Base-by-base conservation (phyloP, 2,888 invertebrate genomes). In the Sarcophaga caerulescens region DNA sequence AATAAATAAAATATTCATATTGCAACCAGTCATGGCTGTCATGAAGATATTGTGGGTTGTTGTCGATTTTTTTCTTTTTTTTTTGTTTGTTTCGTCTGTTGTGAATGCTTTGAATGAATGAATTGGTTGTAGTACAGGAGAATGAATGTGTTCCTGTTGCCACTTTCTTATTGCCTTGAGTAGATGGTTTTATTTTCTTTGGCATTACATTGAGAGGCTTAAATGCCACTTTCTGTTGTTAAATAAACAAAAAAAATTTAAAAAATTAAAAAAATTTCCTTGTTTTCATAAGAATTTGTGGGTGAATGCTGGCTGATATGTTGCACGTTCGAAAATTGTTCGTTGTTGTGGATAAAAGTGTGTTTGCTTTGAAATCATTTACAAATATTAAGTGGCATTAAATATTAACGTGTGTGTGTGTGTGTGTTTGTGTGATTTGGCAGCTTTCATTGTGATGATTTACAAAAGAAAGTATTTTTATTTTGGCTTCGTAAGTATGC, bases 11-110 rank as follows among this genome's bases (percentile, higher is more conserved):
- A 57, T 44, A 25, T 66, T 57, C 35, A 19, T 57, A 70, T 45
- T 11, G 19, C 63, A 23, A 60, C 21, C 52, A 66, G 8, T 69
- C 23, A 23, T 69, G 10, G 19, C 23, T 63, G 63, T 8, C 23
- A 63, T 65, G 8, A 47, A 21, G 75, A 14, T 52, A 52, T 84
- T 80, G 84, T 84, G 79, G 84, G 84, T 59, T 84, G 79, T 80
- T 75, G 74, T 69, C 75, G 65, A 79, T 25, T 69, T 45, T 84
- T 79, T 59, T 47, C 68, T 21, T 25, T 1, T 62, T 25, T 57
- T 63, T 14, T 69, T n/a, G n/a, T n/a, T n/a, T n/a, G n/a, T n/a
- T 17, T 35, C 60, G 62, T 25, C 35, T 69, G 65, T 75, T 44
- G 2, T 47, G 47, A 52, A 45, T 47, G 17, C 19, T 12, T 35